A percentile compares a stretch with the other conserved stretches of the same genome.
phyloP scores from a whole-genome alignment of 2,888 invertebrate species.

The Hesperia comma region DNA sequence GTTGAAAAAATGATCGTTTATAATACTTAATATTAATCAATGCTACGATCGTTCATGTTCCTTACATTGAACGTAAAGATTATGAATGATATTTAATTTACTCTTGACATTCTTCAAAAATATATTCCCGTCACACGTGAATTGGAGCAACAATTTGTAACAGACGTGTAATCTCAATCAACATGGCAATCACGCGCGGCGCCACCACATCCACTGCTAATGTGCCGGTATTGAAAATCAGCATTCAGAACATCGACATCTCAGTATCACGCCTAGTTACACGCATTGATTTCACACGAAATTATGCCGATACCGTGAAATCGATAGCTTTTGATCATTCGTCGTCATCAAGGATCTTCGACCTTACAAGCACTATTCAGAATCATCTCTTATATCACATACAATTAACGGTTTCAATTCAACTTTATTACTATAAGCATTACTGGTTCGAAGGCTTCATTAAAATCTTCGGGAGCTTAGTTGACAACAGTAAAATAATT shows the following conservation, averaged over 20 bases:
- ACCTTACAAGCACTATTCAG: background rate
- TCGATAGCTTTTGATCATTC: slow-evolving; percentile 27
- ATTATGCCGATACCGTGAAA: slow-evolving; percentile 42
- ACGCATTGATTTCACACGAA: slow-evolving; percentile 61
- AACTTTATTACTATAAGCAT: background rate
- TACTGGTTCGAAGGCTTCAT: slow-evolving; percentile 14
- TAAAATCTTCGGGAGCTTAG: slow-evolving; percentile 16
- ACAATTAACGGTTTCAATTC: slow-evolving; percentile 1
- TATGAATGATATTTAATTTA: slow-evolving; percentile 10
- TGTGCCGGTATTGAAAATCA: slow-evolving; percentile 75
- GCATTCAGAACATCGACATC: slow-evolving; percentile 60
- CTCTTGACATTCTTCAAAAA: slow-evolving; percentile 31
- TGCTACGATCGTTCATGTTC: background rate
- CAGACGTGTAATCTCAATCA: slow-evolving; percentile 74
- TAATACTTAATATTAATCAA: background rate
- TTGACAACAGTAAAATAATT: slow-evolving; percentile 43
- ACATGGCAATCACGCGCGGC: slow-evolving; percentile 76
- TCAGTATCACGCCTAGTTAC: slow-evolving; percentile 58
- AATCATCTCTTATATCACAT: slow-evolving; percentile 3
- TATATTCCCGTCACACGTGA: slow-evolving; percentile 70
- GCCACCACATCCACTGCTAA: slow-evolving; percentile 72
- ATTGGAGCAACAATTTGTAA: slow-evolving; percentile 77
- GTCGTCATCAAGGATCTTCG: background rate
- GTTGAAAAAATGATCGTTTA: no score
- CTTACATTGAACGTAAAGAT: no score